Evolutionary conservation across 2,113 vertebrate genomes (phyloP), one percentile per base, ranked within the genome.

Genomic region (Eleginops maclovinus): DNA sequence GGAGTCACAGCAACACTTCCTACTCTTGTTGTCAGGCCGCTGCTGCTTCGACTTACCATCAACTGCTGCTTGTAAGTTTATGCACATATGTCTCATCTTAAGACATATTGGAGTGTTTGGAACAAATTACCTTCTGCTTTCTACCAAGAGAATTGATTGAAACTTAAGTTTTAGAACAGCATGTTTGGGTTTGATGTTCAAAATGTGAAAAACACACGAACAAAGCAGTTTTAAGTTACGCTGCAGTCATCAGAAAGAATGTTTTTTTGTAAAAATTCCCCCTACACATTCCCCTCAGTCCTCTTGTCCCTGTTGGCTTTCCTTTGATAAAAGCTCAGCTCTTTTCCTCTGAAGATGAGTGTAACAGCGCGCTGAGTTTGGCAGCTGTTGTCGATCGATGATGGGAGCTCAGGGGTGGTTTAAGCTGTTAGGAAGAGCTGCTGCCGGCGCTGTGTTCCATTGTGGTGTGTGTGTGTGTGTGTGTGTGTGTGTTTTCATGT

Each of bases 241-340:
- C 53, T 73, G 54, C 49, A 83, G 50, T 26, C 36, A 51, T 54
- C 36, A 21, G 41, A 77, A 53, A 47, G 0, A 26, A 14, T 55
- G 19, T 53, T 70, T 36, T 64, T 53, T 44, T 47, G 28, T 58
- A 36, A 60, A 69, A 78, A 36, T 49, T 41, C 50, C 41, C 2
- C 36, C 41, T 4, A 47, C 44, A 68, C 43, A n/a, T 24, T 7
- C 55, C 53, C 54, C 69, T 55, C 65, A 36, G 4, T 68, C 58
- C 46, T 47, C 51, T 4, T 14, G 71, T 79, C 76, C 22, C 67
- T 67, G 31, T 53, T 22, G 75, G 53, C 75, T 62, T 58, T 51
- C 46, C 60, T 46, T 50, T 71, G 44, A 67, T 75, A 58, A 75
- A 75, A 66, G 31, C 75, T 75, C 75, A 58, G 81, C 69, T 51